These are phyloP conservation scores for Oophaga sylvatica DNA, from an alignment of 2,797 vertebrate species.

Conservation along the genomic window DNA sequence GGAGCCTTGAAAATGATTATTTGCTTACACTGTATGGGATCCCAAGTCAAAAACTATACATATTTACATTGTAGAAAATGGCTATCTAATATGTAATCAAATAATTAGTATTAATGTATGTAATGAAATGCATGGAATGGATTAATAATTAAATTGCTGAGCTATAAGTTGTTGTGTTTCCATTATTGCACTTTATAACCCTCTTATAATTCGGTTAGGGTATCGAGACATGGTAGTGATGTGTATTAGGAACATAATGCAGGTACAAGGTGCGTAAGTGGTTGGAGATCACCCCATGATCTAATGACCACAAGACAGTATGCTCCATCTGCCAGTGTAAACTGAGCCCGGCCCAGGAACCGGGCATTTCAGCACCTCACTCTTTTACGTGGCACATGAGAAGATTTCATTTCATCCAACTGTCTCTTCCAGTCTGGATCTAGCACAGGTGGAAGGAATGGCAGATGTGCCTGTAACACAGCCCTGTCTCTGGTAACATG, in stretches of 20 bases:
- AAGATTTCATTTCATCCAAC: conserved; percentile 61
- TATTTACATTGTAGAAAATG: background rate
- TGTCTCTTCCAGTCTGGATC: conserved; percentile 60
- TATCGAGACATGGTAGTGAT: background rate
- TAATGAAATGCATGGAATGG: background rate
- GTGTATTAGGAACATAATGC: conserved; percentile 17
- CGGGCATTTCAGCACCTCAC: conserved; percentile 56
- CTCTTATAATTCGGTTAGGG: conserved; percentile 12
- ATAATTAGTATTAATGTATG: background rate
- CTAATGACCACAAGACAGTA: conserved; percentile 39
- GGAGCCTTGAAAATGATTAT: background rate
- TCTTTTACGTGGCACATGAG: conserved; percentile 45
- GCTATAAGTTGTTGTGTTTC: background rate
- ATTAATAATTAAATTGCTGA: background rate
- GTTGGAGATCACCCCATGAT: conserved; percentile 38
- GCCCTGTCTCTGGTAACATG: conserved; percentile 43
- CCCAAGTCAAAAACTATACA: background rate
- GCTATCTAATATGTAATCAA: background rate
- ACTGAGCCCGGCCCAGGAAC: conserved; percentile 44
- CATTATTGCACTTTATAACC: background rate
- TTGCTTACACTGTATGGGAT: background rate
- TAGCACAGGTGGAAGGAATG: conserved; percentile 57
- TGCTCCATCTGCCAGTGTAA: conserved; percentile 59
- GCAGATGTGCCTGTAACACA: conserved; percentile 55
- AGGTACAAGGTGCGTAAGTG: conserved; percentile 41